Evolutionary conservation across 1,140 invertebrate species (phyloP).

Genomic region (Sycobia sp.): DNA sequence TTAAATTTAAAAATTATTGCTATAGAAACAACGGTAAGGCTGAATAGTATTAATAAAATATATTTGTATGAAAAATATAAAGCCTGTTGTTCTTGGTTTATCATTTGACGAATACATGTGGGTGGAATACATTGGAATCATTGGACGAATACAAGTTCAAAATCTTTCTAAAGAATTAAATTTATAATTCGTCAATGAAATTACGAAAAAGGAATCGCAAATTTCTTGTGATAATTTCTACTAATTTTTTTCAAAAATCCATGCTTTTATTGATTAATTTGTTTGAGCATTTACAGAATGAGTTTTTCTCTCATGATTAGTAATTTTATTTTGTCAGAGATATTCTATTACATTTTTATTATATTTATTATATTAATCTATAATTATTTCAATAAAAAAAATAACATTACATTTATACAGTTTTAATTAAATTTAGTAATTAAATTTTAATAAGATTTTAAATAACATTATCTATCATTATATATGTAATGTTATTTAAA

Average conservation of each 20-base stretch:
- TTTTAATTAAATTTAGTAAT: no score
- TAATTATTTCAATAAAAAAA: no score
- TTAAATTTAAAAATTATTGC: conserved; percentile 9
- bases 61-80: neutral
- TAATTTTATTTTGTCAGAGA: no score
- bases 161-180: neutral
- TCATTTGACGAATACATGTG: neutral
- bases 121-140: neutral
- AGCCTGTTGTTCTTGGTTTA: neutral
- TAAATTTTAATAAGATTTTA: no score
- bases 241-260: neutral
- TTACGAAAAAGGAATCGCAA: conserved; percentile 1
- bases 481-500: no score
- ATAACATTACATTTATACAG: no score
- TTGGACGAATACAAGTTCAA: neutral
- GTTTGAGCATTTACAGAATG: no score
- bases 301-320: no score
- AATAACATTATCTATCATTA: no score
- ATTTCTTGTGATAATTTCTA: neutral
- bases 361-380: no score
- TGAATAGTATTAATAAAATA: neutral
- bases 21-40: neutral
- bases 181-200: neutral
- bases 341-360: no score
- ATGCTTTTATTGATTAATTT: neutral